phyloP scores from a whole-genome alignment of 2,888 invertebrate species.

The Galeopsomyia nigrocyanea region DNA sequence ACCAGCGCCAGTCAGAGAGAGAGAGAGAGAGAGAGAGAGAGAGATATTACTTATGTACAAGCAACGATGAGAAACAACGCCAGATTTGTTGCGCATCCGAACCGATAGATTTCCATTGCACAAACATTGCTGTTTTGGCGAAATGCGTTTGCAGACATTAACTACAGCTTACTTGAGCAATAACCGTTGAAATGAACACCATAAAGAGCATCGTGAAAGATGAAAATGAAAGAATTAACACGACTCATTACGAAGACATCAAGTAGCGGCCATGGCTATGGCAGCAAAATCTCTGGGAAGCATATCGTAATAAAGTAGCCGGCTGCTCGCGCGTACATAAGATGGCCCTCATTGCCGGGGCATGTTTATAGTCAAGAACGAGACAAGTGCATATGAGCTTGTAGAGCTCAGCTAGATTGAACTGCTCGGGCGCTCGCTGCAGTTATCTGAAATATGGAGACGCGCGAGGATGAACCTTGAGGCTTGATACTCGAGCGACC shows the following conservation, averaged over 20 bases:
- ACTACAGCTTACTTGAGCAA: no score
- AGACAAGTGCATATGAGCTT: slow-evolving; percentile 28
- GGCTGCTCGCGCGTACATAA: no score
- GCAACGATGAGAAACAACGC: slow-evolving; percentile 4
- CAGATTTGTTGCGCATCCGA: neutral
- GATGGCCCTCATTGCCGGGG: neutral
- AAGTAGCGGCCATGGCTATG: slow-evolving; percentile 22
- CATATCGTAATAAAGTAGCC: neutral
- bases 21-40: no score
- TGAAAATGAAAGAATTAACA: slow-evolving; percentile 14
- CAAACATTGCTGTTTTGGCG: neutral
- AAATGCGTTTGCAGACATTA: neutral
- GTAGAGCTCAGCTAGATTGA: slow-evolving; percentile 15
- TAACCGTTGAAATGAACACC: no score
- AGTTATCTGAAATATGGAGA: slow-evolving; percentile 57
- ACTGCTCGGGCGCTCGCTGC: slow-evolving; percentile 43
- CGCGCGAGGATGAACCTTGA: neutral
- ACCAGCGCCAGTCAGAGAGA: neutral
- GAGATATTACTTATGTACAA: slow-evolving; percentile 25
- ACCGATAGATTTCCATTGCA: no score
- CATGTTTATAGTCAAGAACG: slow-evolving; percentile 34
- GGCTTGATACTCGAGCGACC: slow-evolving; percentile 54
- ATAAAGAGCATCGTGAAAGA: neutral
- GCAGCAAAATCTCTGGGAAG: slow-evolving; percentile 4
- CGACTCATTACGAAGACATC: slow-evolving; percentile 29